These are phyloP conservation scores for Nematostella vectensis DNA, from an alignment of 92 coral and sea anemone genomes.

Conservation along the genomic window DNA sequence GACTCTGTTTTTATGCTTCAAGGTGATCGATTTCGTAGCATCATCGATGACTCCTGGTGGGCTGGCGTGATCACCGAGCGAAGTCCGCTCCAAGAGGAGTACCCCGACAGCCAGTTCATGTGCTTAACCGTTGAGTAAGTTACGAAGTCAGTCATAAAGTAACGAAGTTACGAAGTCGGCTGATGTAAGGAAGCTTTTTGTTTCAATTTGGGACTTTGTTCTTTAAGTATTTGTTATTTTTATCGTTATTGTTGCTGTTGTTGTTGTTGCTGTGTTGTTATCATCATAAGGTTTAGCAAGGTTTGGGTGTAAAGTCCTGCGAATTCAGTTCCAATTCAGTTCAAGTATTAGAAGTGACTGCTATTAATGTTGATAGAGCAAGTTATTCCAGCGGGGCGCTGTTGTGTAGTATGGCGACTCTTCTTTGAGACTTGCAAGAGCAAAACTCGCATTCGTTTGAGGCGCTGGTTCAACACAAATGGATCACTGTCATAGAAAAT, in stretches of 20 bases:
- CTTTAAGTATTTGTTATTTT: too few relatives aligned
- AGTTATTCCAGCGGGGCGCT: neutral
- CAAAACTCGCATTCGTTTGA: slow-evolving; percentile 43
- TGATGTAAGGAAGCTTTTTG: too few relatives aligned
- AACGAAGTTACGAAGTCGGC: too few relatives aligned
- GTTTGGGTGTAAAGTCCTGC: too few relatives aligned
- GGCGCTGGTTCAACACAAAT: slow-evolving; percentile 11
- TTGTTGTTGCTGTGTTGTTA: too few relatives aligned
- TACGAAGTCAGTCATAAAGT: neutral
- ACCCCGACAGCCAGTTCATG: slow-evolving; percentile 77
- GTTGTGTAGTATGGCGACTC: neutral
- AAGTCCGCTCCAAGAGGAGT: slow-evolving; percentile 75
- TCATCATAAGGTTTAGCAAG: too few relatives aligned
- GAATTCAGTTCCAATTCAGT: too few relatives aligned
- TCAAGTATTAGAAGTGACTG: too few relatives aligned
- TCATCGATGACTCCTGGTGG: slow-evolving; percentile 98
- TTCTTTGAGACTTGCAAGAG: slow-evolving; percentile 45
- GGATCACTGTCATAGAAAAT: neutral
- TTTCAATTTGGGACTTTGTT: too few relatives aligned
- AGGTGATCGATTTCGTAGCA: slow-evolving; percentile 95
- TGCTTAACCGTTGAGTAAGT: slow-evolving; percentile 82
- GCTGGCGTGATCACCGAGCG: slow-evolving; percentile 84
- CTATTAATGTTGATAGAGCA: too few relatives aligned
- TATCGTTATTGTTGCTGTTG: too few relatives aligned
- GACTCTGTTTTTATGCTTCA: too few relatives aligned